Evolutionary conservation across 2,113 vertebrate species (phyloP).

Genomic region (Bungarus multicinctus): DNA sequence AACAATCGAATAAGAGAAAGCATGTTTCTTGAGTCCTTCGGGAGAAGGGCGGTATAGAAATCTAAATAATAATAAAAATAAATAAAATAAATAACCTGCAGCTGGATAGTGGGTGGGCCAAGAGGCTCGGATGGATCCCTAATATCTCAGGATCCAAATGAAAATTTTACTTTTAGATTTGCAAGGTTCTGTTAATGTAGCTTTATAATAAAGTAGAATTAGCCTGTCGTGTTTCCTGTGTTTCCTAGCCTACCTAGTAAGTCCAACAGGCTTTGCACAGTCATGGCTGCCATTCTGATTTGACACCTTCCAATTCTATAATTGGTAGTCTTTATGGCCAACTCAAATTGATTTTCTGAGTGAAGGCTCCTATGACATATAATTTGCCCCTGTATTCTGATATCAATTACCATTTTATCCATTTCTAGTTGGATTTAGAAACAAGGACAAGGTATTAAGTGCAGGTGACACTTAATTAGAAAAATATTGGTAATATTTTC

Average conservation of each 20-base stretch:
- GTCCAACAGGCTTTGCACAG: neutral
- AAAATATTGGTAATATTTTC: neutral
- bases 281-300: neutral
- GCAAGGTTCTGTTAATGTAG: too few relatives aligned
- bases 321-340: neutral
- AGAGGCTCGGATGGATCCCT: too few relatives aligned
- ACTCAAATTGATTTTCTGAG: neutral
- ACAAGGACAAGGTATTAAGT: neutral
- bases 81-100: too few relatives aligned
- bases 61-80: too few relatives aligned
- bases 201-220: too few relatives aligned
- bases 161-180: too few relatives aligned
- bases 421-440: conserved; percentile 36
- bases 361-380: neutral
- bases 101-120: too few relatives aligned
- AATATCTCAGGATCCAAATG: too few relatives aligned
- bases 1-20: neutral
- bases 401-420: neutral
- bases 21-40: too few relatives aligned
- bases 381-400: neutral
- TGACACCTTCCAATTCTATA: neutral
- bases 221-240: too few relatives aligned
- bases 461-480: neutral
- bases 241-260: too few relatives aligned
- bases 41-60: too few relatives aligned